Evolutionary conservation across 2,797 vertebrate species (phyloP).

Genomic region (Neoniphon sammara): DNA sequence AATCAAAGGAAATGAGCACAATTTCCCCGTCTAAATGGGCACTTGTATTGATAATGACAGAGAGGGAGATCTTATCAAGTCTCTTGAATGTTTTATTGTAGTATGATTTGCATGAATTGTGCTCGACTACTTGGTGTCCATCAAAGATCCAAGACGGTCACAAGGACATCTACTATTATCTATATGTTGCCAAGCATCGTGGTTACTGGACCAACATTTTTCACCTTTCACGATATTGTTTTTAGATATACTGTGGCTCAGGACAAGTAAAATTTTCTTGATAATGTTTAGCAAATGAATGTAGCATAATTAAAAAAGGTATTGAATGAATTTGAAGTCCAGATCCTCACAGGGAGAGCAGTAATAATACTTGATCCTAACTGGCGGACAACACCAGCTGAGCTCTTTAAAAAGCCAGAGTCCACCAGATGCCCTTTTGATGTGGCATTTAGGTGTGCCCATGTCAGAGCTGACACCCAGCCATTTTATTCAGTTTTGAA

Average conservation of each 20-base stretch:
- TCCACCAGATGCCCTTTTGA: too few species aligned
- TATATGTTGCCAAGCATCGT: neutral
- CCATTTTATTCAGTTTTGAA: too few species aligned
- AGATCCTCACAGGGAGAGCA: neutral
- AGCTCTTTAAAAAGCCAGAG: neutral
- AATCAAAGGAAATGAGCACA: conserved; percentile 47
- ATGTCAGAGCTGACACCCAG: too few species aligned
- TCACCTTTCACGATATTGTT: conserved; percentile 2
- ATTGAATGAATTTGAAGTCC: conserved; percentile 7
- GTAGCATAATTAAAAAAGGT: neutral
- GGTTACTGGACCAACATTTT: neutral
- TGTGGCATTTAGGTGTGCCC: too few species aligned
- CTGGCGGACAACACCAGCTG: neutral
- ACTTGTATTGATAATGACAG: conserved; percentile 40
- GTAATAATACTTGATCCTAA: neutral
- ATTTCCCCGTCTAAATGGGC: conserved; percentile 27
- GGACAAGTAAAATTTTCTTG: neutral
- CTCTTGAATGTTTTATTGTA: conserved; percentile 50
- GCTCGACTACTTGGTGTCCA: neutral
- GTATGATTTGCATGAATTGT: conserved; percentile 26
- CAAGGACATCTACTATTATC: neutral
- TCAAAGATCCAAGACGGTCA: conserved; percentile 19
- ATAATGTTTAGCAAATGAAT: conserved; percentile 13
- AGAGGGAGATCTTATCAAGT: conserved; percentile 33
- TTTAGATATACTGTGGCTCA: neutral